These are phyloP conservation scores for Bufo bufo DNA, from an alignment of 2,113 vertebrate genomes.

Conservation along the genomic window DNA sequence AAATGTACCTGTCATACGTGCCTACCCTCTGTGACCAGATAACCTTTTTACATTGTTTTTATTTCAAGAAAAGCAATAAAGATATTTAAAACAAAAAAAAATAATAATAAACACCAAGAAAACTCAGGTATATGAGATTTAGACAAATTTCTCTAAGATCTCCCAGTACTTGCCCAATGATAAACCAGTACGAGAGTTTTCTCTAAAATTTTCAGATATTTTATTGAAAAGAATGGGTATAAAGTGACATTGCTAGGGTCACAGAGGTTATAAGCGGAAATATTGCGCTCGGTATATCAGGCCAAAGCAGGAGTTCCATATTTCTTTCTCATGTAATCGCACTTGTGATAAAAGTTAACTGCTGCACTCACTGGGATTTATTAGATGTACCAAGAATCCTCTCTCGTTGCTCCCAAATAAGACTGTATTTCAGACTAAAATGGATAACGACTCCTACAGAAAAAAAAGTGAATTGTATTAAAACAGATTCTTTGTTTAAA, in stretches of 20 bases:
- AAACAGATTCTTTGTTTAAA: not conserved
- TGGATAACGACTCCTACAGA: not conserved
- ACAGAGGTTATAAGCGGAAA: not conserved
- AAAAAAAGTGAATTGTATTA: not conserved
- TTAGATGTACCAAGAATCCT: slow-evolving; percentile 34
- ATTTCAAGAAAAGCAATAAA: too few relatives aligned
- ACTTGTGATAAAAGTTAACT: slow-evolving; percentile 39
- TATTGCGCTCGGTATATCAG: not conserved
- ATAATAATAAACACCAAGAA: too few relatives aligned
- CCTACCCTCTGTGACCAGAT: too few relatives aligned
- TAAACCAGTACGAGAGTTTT: not conserved
- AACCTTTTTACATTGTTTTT: too few relatives aligned
- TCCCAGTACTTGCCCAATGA: too few relatives aligned
- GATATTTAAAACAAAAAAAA: too few relatives aligned
- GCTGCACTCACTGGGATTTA: slow-evolving; percentile 30
- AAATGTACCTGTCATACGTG: too few relatives aligned
- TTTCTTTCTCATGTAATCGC: slow-evolving; percentile 17
- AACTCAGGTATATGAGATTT: too few relatives aligned
- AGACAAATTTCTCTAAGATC: too few relatives aligned
- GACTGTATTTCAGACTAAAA: not conserved
- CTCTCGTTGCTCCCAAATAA: slow-evolving; percentile 24
- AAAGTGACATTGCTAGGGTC: not conserved
- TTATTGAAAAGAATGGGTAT: not conserved
- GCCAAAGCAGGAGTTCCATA: slow-evolving; percentile 1
- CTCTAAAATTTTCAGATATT: not conserved